Conservation (phyloP, 2,113 vertebrate species). For the Dromaius novaehollandiae region DNA sequence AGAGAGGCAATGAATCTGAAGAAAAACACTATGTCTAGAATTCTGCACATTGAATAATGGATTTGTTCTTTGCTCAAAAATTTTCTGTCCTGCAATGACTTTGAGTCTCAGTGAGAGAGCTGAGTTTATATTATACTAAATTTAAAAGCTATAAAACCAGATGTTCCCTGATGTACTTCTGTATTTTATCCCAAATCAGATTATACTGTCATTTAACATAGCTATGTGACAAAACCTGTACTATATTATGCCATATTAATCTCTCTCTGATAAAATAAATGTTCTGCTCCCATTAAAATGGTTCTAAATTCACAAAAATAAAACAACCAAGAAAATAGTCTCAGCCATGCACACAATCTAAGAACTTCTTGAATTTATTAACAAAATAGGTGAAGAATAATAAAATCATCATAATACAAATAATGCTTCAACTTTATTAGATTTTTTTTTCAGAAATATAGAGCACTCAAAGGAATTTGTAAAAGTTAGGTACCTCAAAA, state of each 20-base stretch:
- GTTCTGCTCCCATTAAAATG: neutral
- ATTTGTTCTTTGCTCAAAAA: constrained; percentile 7
- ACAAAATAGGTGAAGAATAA: neutral
- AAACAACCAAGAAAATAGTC: constrained; percentile 15
- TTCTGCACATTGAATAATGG: neutral
- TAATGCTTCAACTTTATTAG: neutral
- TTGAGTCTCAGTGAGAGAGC: constrained; percentile 5
- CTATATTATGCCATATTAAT: constrained; percentile 1
- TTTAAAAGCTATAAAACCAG: constrained; percentile 47
- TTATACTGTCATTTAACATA: neutral
- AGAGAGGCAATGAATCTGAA: neutral
- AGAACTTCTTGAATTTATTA: neutral
- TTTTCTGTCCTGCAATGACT: neutral
- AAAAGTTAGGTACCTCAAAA: neutral
- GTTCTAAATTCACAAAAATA: neutral
- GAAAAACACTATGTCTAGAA: neutral
- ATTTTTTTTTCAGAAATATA: neutral
- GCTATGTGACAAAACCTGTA: constrained; percentile 3
- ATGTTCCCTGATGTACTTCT: constrained; percentile 6
- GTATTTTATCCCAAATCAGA: neutral
- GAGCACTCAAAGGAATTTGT: neutral
- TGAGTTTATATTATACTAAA: neutral
- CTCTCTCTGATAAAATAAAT: constrained; percentile 24
- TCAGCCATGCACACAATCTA: neutral
- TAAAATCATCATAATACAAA: neutral